A percentile compares a stretch with the other conserved stretches of the same genome.
Evolutionary conservation across 1,140 invertebrate genomes (phyloP).

Genomic region (Tachypleus tridentatus): DNA sequence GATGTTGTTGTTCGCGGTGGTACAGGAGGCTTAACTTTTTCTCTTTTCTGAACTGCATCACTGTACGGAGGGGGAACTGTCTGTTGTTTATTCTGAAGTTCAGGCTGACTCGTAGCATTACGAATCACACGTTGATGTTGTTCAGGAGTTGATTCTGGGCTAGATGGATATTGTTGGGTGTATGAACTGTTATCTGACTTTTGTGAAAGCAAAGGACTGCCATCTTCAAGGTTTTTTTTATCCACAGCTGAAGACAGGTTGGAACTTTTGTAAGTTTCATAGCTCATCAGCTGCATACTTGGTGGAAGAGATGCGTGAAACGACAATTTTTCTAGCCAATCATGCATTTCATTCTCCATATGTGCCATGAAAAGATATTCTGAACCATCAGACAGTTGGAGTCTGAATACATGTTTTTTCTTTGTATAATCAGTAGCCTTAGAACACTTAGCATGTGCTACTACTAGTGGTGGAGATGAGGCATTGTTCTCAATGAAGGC

Average conservation of each 20-base stretch:
- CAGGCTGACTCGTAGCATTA: not conserved
- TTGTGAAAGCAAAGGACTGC: not conserved
- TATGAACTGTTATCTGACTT: slow-evolving; percentile 5
- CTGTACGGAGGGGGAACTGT: slow-evolving; percentile 13
- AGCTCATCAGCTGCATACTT: slow-evolving; percentile 71
- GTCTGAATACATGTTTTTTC: slow-evolving; percentile 80
- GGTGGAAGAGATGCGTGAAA: slow-evolving; percentile 88
- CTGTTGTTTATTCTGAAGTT: not conserved
- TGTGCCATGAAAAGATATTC: slow-evolving; percentile 80
- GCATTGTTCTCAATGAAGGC: slow-evolving; percentile 74
- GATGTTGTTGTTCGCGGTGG: slow-evolving; percentile 14
- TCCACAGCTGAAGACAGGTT: slow-evolving; percentile 13
- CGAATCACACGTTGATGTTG: slow-evolving; percentile 1
- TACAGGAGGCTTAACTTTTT: slow-evolving; percentile 16
- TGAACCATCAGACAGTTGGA: slow-evolving; percentile 77
- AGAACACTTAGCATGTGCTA: slow-evolving; percentile 70
- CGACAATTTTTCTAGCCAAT: slow-evolving; percentile 87
- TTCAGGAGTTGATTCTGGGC: slow-evolving; percentile 17
- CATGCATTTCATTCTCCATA: slow-evolving; percentile 59
- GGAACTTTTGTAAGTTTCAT: slow-evolving; percentile 31
- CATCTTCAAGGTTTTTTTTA: slow-evolving; percentile 13
- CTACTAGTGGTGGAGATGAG: slow-evolving; percentile 77
- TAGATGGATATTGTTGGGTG: slow-evolving; percentile 14
- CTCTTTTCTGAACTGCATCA: slow-evolving; percentile 9
- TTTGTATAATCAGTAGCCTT: slow-evolving; percentile 89